Percentiles rank a stretch among this genome's conserved stretches.
Conservation (phyloP, 2,113 vertebrate species). For the Nesogale talazaci region DNA sequence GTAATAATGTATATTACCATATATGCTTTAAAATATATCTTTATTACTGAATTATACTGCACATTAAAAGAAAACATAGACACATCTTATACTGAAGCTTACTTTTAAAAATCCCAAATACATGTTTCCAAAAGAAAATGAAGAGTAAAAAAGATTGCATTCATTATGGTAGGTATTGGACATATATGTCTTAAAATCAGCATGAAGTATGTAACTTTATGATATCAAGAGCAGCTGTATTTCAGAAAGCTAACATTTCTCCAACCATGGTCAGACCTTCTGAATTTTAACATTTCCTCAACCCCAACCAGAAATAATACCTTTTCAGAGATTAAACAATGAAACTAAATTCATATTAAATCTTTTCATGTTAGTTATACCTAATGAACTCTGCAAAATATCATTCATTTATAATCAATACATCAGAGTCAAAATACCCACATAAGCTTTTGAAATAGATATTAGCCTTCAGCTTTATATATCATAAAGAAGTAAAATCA, state of each 20-base stretch:
- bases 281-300: not conserved
- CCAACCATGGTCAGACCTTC: not conserved
- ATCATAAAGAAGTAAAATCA: no score
- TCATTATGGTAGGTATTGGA: not conserved
- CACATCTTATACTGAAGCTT: not conserved
- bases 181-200: not conserved
- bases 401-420: not conserved
- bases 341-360: not conserved
- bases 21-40: not conserved
- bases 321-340: not conserved
- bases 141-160: not conserved
- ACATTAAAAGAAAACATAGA: not conserved
- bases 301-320: not conserved
- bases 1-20: not conserved
- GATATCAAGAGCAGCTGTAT: not conserved
- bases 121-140: not conserved
- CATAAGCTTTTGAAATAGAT: not conserved
- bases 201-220: not conserved
- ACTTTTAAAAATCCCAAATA: slow-evolving; percentile 3
- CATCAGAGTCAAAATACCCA: not conserved
- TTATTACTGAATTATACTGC: not conserved
- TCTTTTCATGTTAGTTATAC: not conserved
- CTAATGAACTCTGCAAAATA: not conserved
- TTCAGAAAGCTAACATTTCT: not conserved
- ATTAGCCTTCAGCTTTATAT: not conserved